Evolutionary conservation across 2,797 vertebrate genomes (phyloP).

Genomic region (Scomberomorus guttatus): DNA sequence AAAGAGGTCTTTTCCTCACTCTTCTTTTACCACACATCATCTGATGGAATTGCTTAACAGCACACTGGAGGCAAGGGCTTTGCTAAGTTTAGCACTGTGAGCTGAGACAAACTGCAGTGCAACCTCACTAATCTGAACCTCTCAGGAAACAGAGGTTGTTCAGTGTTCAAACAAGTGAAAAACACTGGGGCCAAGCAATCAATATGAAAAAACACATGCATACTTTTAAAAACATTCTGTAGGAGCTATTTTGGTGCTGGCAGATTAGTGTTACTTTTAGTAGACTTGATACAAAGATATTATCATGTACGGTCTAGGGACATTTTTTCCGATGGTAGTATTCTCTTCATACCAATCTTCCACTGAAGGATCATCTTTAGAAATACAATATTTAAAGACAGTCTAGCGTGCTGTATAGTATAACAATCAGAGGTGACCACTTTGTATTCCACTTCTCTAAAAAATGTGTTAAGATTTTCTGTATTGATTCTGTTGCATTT

Average conservation of each 20-base stretch:
- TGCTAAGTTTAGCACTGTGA: constrained; percentile 61
- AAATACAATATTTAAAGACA: not conserved
- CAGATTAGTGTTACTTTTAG: not conserved
- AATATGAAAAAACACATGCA: constrained; percentile 8
- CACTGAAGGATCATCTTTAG: not conserved
- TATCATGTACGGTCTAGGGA: not conserved
- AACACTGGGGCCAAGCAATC: constrained; percentile 1
- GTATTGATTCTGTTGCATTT: not conserved
- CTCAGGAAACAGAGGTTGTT: constrained; percentile 37
- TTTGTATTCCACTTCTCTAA: no score
- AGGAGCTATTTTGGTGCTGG: constrained; percentile 12
- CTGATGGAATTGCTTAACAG: constrained; percentile 63
- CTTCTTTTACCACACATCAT: constrained; percentile 60
- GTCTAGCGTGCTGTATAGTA: not conserved
- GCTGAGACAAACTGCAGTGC: constrained; percentile 48
- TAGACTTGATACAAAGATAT: not conserved
- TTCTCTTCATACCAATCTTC: not conserved
- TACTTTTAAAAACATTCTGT: constrained; percentile 14
- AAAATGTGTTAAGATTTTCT: no score
- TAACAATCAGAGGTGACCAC: not conserved
- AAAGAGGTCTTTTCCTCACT: constrained; percentile 58
- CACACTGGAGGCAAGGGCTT: constrained; percentile 56
- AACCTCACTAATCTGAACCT: constrained; percentile 40
- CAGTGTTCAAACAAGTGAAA: constrained; percentile 29
- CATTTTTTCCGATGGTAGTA: not conserved